Conservation (phyloP, 2,113 vertebrate genomes). For the Gadus macrocephalus region DNA sequence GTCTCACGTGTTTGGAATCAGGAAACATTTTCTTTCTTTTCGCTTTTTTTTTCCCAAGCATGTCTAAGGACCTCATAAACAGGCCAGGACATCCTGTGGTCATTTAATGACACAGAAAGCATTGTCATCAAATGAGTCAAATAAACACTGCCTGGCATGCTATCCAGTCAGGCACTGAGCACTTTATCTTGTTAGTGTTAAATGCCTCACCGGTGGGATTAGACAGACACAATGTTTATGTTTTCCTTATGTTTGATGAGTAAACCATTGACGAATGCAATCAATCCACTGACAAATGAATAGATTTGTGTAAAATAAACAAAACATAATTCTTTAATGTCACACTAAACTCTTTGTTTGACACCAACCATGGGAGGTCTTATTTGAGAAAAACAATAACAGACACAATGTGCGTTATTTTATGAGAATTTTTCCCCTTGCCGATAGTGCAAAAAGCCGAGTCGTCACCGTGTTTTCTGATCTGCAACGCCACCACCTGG, state of each 20-base stretch:
- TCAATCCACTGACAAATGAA: too few relatives aligned
- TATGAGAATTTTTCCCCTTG: slow-evolving; percentile 1
- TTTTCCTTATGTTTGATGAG: too few relatives aligned
- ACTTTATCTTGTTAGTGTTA: slow-evolving; percentile 4
- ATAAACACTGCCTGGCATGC: slow-evolving; percentile 62
- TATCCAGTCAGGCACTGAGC: slow-evolving; percentile 39
- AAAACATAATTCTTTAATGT: too few relatives aligned
- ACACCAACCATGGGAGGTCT: not conserved
- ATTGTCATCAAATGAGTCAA: slow-evolving; percentile 69
- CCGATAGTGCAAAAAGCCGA: not conserved
- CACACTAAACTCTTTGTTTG: not conserved
- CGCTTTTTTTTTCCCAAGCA: slow-evolving; percentile 34
- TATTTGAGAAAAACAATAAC: slow-evolving; percentile 3
- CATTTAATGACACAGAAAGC: slow-evolving; percentile 64
- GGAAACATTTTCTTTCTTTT: slow-evolving; percentile 55
- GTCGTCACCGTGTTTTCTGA: slow-evolving; percentile 32
- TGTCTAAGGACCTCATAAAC: slow-evolving; percentile 68
- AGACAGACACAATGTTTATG: not conserved
- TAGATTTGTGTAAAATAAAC: too few relatives aligned
- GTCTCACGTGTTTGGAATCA: slow-evolving; percentile 32
- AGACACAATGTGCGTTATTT: slow-evolving; percentile 2
- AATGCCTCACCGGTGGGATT: not conserved
- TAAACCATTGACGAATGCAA: too few relatives aligned
- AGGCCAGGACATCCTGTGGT: slow-evolving; percentile 63
- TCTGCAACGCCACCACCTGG: slow-evolving; percentile 63